These are phyloP conservation scores for Bellardia pandia DNA, from an alignment of 2,888 invertebrate species.

Conservation along the genomic window DNA sequence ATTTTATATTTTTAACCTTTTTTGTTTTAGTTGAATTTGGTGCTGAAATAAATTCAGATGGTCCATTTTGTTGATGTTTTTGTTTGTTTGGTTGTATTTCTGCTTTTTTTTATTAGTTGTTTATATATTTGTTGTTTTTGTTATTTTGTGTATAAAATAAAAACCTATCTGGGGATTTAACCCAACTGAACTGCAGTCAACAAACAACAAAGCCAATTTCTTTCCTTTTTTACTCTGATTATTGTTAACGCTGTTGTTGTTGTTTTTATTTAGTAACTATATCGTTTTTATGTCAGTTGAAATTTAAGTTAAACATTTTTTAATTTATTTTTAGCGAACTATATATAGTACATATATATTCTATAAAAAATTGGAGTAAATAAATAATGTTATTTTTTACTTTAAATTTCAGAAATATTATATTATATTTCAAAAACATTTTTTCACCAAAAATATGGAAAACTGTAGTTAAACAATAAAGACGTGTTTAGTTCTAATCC, in stretches of 20 bases:
- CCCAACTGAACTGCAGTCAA: conserved; percentile 68
- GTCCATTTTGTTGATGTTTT: conserved; percentile 63
- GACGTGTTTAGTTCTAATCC: no score
- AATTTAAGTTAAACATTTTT: conserved; percentile 55
- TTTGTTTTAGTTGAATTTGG: conserved; percentile 79
- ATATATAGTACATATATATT: background rate
- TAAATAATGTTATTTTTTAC: no score
- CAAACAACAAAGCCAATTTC: conserved; percentile 61
- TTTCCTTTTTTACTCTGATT: conserved; percentile 16
- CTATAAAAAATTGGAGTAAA: no score
- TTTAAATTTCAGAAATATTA: no score
- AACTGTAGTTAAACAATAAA: no score
- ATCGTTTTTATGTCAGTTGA: conserved; percentile 54
- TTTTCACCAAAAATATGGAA: no score
- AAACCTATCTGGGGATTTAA: conserved; percentile 65
- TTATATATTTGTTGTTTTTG: conserved; percentile 32
- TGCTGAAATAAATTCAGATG: conserved; percentile 71
- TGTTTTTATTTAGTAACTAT: conserved; percentile 18
- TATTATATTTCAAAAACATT: no score
- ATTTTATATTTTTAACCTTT: conserved; percentile 73
- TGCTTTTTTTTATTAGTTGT: conserved; percentile 26
- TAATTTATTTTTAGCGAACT: background rate
- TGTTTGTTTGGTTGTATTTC: conserved; percentile 12
- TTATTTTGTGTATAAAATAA: conserved; percentile 53
- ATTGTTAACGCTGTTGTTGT: background rate